Conservation (phyloP, 2,888 invertebrate species). For the Eugnorisma glareosa region DNA sequence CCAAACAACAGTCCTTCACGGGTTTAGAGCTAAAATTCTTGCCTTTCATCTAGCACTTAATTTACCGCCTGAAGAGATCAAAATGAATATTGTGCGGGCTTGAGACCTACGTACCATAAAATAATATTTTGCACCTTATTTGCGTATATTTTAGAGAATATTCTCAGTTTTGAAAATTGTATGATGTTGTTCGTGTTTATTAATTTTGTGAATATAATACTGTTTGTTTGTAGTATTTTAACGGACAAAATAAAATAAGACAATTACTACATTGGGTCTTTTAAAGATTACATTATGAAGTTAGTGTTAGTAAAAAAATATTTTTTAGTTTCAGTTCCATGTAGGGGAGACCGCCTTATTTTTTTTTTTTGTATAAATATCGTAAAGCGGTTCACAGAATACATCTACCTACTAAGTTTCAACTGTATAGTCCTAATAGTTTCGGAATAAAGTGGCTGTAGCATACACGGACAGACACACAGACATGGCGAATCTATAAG, state of each 20-base stretch:
- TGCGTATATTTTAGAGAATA: slow-evolving; percentile 21
- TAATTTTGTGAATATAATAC: neutral
- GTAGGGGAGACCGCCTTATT: no score
- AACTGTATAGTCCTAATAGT: no score
- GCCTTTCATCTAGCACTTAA: slow-evolving; percentile 33
- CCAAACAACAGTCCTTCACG: slow-evolving; percentile 12
- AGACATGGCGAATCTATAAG: no score
- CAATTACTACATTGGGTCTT: neutral
- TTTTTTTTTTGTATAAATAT: no score
- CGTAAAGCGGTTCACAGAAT: no score
- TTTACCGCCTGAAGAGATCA: slow-evolving; percentile 42
- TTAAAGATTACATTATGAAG: neutral
- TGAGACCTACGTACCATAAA: slow-evolving; percentile 7
- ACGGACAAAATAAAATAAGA: neutral
- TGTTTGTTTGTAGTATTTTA: neutral
- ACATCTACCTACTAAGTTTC: no score
- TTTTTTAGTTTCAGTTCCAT: no score
- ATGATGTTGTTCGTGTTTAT: neutral
- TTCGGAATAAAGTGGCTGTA: no score
- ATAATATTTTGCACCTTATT: slow-evolving; percentile 35
- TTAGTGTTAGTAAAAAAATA: no score
- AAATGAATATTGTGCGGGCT: slow-evolving; percentile 48
- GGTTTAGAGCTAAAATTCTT: slow-evolving; percentile 7
- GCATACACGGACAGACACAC: no score
- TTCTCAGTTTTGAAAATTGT: neutral